phyloP scores from a whole-genome alignment of 2,888 invertebrate genomes.

The Pammene aurita region DNA sequence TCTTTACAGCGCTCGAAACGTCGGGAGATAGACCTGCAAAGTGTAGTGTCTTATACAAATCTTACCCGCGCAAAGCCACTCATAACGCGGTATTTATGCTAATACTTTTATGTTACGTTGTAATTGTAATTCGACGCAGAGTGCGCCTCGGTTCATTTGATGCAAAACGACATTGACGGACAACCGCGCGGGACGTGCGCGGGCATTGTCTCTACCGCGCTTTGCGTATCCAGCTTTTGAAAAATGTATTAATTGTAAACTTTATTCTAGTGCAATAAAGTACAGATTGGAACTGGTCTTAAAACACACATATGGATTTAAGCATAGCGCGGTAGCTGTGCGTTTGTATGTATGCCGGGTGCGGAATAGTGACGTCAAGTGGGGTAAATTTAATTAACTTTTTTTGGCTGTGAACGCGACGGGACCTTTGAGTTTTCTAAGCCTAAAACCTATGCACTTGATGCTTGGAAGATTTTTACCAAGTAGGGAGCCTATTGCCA shows the following conservation, averaged over 20 bases:
- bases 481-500: too few relatives aligned
- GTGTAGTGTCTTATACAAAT: slow-evolving; percentile 6
- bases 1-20: too few relatives aligned
- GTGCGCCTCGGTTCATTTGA: slow-evolving; percentile 43
- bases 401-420: neutral
- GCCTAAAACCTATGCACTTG: too few relatives aligned
- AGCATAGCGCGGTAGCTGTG: slow-evolving; percentile 6
- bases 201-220: slow-evolving; percentile 20
- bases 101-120: slow-evolving; percentile 43
- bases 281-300: neutral
- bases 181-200: slow-evolving; percentile 35
- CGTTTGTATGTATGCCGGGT: slow-evolving; percentile 35
- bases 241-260: neutral
- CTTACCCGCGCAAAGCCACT: neutral
- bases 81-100: slow-evolving; percentile 30
- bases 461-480: too few relatives aligned
- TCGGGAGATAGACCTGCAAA: too few relatives aligned
- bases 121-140: slow-evolving; percentile 42
- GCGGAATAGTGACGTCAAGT: slow-evolving; percentile 26
- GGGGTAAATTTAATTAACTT: slow-evolving; percentile 19
- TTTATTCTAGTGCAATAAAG: neutral
- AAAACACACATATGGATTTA: neutral
- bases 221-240: neutral
- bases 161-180: slow-evolving; percentile 46
- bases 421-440: too few relatives aligned